Conservation (phyloP, 2,888 invertebrate species). For the Petrolisthes cinctipes region DNA sequence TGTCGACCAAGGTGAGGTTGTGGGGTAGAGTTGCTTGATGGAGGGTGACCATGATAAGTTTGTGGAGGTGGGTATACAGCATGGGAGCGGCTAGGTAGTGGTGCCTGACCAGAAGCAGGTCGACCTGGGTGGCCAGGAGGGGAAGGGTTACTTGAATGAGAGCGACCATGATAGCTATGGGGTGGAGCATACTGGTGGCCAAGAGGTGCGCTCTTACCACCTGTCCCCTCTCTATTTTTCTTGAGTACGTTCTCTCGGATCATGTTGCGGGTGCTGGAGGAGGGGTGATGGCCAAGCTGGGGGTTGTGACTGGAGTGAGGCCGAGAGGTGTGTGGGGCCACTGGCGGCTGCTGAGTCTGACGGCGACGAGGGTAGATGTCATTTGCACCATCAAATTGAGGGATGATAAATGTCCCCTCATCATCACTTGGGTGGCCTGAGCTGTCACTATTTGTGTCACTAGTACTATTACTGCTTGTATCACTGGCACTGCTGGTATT, state of each 20-base stretch:
- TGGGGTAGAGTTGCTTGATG: not conserved
- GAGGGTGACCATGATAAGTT: not conserved
- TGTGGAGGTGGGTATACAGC: not conserved
- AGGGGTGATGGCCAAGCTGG: slow-evolving; percentile 10
- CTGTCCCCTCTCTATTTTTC: slow-evolving; percentile 26
- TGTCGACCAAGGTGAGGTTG: not conserved
- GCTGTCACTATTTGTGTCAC: not conserved
- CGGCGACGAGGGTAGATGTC: slow-evolving; percentile 38
- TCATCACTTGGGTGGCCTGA: slow-evolving; percentile 29
- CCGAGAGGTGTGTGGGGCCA: not conserved
- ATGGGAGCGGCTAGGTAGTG: not conserved
- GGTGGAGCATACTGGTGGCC: not conserved
- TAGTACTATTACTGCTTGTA: not conserved
- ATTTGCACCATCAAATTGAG: slow-evolving; percentile 64
- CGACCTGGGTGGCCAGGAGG: not conserved
- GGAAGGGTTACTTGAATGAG: not conserved
- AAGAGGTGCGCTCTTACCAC: not conserved
- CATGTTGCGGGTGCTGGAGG: slow-evolving; percentile 25
- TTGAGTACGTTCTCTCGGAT: slow-evolving; percentile 36
- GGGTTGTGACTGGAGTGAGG: not conserved
- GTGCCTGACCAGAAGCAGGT: not conserved
- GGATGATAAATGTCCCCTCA: slow-evolving; percentile 52
- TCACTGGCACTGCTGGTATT: slow-evolving; percentile 21
- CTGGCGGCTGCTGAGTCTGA: slow-evolving; percentile 8
- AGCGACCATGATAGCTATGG: slow-evolving; percentile 1